phyloP scores from a whole-genome alignment of 1,140 invertebrate genomes.

The honey bee (Apis mellifera) region Amel_HAv3.1 CM009936.2:5358501-5359000 shows the following conservation, averaged over 20 bases:
- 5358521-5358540: neutral
- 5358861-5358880: neutral
- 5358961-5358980: constrained; percentile 40
- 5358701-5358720: constrained; percentile 26
- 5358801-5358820: constrained; percentile 34
- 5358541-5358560: constrained; percentile 58
- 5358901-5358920: neutral
- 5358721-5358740: constrained; percentile 59
- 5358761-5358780: constrained; percentile 41
- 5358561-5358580: constrained; percentile 6
- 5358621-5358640: neutral
- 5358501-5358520: neutral
- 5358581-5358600: constrained; percentile 10
- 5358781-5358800: constrained; percentile 41
- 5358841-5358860: neutral
- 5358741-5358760: constrained; percentile 36
- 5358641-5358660: neutral
- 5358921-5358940: neutral
- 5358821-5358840: constrained; percentile 33
- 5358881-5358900: neutral
- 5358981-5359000: constrained; percentile 43
- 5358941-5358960: constrained; percentile 27
- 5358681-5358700: constrained; percentile 43
- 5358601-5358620: constrained; percentile 4
- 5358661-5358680: constrained; percentile 68